Evolutionary conservation across 2,888 invertebrate species (phyloP), one percentile per base, ranked within the genome.

Genomic region (Mayetiola destructor): DNA sequence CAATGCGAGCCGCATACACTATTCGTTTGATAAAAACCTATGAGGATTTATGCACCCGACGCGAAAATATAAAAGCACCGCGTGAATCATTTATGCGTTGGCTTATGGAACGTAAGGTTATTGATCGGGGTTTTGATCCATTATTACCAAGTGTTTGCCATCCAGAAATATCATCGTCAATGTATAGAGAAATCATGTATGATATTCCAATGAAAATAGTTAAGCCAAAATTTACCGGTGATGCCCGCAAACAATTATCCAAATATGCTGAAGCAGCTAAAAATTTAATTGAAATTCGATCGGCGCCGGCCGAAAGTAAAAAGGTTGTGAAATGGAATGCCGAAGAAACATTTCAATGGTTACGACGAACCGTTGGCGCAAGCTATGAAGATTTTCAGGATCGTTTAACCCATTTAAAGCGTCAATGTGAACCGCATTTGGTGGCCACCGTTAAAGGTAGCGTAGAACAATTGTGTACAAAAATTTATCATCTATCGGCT

Each of bases 301-400:
- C 90, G 69, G 87, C 89, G 9, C 88, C 91, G 27, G 82, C 92
- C 0, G 94, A 95, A 69, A 92, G 94, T 67, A 79, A 96, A 61
- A 96, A 96, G 75, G 88, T 95, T 14, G 95, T 97, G 1, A 96
- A 95, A 70, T 96, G 96, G 96, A 94, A 95, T 75, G 94, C 93
- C 0, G 95, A 96, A 67, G 95, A 96, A 65, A 95, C 94, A 23
- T 94, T 96, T 72, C 89, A 90, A 64, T 96, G 95, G 95, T 71
- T 96, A 55, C 79, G 95, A 67, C 81, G 88, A 66, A 93, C 94
- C 10, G 86, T 91, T 30, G 93, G 92, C 57, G 93, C 94, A 12
- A 91, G 90, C 2, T 93, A 92, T 71, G 92, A 93, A 71, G 92
- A 93, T 71, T 93, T 92, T 70, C 85, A 88, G 75, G 72, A 72